Evolutionary conservation across 2,888 invertebrate genomes (phyloP), one percentile per base, ranked within the genome.

Genomic region (Meteorus colon): DNA sequence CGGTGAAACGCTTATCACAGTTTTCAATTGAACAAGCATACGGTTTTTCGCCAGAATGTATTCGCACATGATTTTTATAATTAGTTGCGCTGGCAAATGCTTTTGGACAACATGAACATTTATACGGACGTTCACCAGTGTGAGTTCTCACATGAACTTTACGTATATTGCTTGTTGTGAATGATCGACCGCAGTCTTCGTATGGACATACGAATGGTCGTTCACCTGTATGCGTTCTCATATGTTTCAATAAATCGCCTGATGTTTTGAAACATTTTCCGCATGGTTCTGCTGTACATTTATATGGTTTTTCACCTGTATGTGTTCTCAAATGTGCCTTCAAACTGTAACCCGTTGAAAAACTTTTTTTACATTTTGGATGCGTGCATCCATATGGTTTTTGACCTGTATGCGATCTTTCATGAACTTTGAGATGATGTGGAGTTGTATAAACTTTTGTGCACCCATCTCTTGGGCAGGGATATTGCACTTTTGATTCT

Each of bases 11-110:
- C 84, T 93, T 93, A 29, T 92, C 91, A 86, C 94, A 94, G 67
- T 92, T 92, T 81, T 90, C 89, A 16, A 92, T 91, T 16, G 91
- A 89, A 84, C 94, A 94, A 27, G 91, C 91, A 82, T 93, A 94
- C 0, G 94, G 94, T 84, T 93, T 93, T 84, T 94, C 94, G 27
- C 93, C 93, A 62, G 93, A 93, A 87, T 94, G 94, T 82, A 94
- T 94, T 75, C 94, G 89, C 80, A 93, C 90, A 83, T 94, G 94
- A 86, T 94, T 94, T 85, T 93, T 93, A 83, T 92, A 93, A 86
- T 94, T 94, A 6, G 94, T 94, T 10, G 93, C 93, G 55, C 93
- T 93, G 2, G 94, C 92, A 88, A 94, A 94, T 0, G 93, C 92
- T 86, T 93, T 91, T 1, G 91, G 91, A 86, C 94, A 94, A 80